Evolutionary conservation across 2,888 invertebrate species (phyloP), one percentile per base, ranked within the genome.

Genomic region (Troglohyphantes excavatus): DNA sequence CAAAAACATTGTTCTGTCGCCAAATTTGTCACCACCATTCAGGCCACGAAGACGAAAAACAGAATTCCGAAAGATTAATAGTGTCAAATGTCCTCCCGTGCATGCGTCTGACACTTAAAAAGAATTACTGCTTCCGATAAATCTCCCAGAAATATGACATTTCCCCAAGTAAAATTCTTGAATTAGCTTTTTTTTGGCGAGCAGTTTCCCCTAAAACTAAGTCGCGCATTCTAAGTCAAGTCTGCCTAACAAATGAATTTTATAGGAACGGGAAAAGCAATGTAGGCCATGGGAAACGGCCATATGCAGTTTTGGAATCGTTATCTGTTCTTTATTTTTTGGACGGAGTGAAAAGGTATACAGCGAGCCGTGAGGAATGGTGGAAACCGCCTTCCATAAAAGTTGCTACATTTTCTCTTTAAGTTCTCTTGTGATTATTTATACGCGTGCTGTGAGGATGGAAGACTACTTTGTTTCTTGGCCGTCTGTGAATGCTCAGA

Each of bases 51-150:
- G n/a, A 53, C 13, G 1, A 53, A 53, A 53, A n/a, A 53, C 5
- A 53, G 53, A 17, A 3, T 53, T 53, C 53, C 46, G 17, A 53
- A n/a, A 53, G 53, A 53, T 53, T 53, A 53, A 53, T 53, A 53
- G n/a, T n/a, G n/a, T 2, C 53, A 53, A 53, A 53, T 53, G 13
- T 5, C n/a, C 53, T 53, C 53, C 9, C 17, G 53, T 17, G n/a
- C 53, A n/a, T 5, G 13, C 5, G 53, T 53, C 13, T 53, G n/a
- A 53, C 17, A 53, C 75, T 29, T 61, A 59, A 61, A 75, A 61
- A 33, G 27, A 59, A 21, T 75, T 59, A 68, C 33, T 72, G 17
- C 26, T 17, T 46, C 27, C 33, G 29, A 75, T 61, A 61, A 75
- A 53, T 53, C 53, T 53, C 53, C 0, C 17, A 0, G 33, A 53